Evolutionary conservation across 2,888 invertebrate genomes (phyloP).

Genomic region (Amorpha juglandis): DNA sequence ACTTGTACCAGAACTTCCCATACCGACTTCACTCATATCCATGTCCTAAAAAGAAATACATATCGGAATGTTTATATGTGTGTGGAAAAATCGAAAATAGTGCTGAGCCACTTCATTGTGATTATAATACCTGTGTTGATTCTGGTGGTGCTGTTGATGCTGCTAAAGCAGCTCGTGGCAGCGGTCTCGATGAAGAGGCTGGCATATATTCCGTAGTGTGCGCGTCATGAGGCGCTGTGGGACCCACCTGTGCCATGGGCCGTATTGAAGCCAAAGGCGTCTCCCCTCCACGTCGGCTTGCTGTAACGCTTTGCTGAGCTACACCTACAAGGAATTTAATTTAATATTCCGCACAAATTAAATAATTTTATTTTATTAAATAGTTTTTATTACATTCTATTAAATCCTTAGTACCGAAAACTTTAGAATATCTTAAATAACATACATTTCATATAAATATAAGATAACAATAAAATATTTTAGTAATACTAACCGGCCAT

Average conservation of each 20-base stretch:
- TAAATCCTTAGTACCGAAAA: no score
- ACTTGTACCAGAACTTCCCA: constrained; percentile 74
- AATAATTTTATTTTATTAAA: no score
- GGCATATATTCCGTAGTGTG: constrained; percentile 92
- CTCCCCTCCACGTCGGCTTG: constrained; percentile 88
- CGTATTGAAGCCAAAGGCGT: constrained; percentile 95
- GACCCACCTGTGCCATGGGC: constrained; percentile 93
- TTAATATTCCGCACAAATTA: background rate
- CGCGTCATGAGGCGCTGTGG: constrained; percentile 87
- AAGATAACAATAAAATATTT: background rate
- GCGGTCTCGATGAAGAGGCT: constrained; percentile 89
- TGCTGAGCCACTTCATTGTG: background rate
- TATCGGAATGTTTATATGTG: background rate
- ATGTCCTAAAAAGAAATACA: constrained; percentile 60
- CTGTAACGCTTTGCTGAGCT: constrained; percentile 78
- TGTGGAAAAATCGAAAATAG: no score
- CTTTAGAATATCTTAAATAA: constrained; percentile 29
- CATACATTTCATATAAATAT: background rate
- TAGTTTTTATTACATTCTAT: no score
- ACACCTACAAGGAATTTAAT: constrained; percentile 53
- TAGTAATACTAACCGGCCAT: constrained; percentile 88
- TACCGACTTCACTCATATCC: constrained; percentile 78
- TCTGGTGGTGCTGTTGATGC: constrained; percentile 86
- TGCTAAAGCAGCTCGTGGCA: constrained; percentile 85
- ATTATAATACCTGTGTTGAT: constrained; percentile 61